Evolutionary conservation across 2,797 vertebrate species (phyloP).

Genomic region (Leucoraja ocellata): DNA sequence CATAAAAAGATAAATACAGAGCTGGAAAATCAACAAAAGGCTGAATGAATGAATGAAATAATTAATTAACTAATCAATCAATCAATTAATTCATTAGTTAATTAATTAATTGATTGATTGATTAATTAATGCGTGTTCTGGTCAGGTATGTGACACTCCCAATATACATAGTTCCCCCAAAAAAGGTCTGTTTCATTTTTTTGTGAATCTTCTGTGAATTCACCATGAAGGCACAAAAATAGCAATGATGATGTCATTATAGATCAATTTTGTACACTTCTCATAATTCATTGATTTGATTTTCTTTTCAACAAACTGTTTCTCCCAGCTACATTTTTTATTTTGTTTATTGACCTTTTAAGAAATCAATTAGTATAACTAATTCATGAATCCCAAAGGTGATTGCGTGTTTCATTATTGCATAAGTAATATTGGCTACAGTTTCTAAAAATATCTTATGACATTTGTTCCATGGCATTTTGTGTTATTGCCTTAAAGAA

Average conservation of each 20-base stretch:
- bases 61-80: too few relatives aligned
- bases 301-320: neutral
- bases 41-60: neutral
- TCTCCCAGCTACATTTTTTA: neutral
- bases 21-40: neutral
- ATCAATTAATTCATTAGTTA: too few relatives aligned
- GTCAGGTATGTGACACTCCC: neutral
- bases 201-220: neutral
- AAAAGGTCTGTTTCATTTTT: neutral
- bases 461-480: slow-evolving; percentile 23
- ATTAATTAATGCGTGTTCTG: neutral
- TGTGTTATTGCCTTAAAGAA: neutral
- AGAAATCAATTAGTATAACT: slow-evolving; percentile 5
- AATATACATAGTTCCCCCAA: neutral
- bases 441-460: neutral
- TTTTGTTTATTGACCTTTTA: slow-evolving; percentile 6
- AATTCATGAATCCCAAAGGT: slow-evolving; percentile 11
- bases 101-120: too few relatives aligned
- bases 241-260: neutral
- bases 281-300: neutral
- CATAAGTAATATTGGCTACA: neutral
- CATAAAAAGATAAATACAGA: too few relatives aligned
- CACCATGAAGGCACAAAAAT: neutral
- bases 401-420: neutral
- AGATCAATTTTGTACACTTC: neutral